Evolutionary conservation across 2,888 invertebrate species (phyloP).

Genomic region (Diarsia brunnea): DNA sequence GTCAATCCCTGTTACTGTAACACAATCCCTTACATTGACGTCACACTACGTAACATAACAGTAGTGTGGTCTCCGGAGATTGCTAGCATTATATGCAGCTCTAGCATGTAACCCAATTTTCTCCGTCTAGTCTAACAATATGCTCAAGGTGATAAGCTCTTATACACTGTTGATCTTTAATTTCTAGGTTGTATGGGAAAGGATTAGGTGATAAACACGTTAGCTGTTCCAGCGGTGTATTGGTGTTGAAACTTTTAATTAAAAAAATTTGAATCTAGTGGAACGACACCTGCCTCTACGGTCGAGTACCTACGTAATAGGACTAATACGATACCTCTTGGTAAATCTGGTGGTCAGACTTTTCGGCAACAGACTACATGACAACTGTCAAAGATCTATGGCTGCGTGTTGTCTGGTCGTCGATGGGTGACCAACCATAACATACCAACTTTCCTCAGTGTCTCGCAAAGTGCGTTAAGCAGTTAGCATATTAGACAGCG

Average conservation of each 20-base stretch:
- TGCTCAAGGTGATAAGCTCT: conserved; percentile 18
- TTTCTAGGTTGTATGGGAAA: not conserved
- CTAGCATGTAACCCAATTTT: conserved; percentile 16
- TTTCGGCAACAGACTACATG: no score
- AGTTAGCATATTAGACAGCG: no score
- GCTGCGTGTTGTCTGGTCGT: no score
- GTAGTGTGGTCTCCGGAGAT: conserved; percentile 19
- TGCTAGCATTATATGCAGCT: conserved; percentile 22
- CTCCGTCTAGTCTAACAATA: conserved; percentile 8
- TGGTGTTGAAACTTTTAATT: not conserved
- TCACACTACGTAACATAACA: not conserved
- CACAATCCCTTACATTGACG: not conserved
- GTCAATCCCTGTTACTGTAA: no score
- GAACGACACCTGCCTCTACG: not conserved
- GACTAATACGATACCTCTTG: no score
- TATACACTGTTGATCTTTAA: conserved; percentile 27
- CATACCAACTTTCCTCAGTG: no score
- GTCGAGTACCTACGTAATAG: not conserved
- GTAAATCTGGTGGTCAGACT: no score
- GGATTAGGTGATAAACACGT: not conserved
- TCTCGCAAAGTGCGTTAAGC: no score
- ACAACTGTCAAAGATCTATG: no score
- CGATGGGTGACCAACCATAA: no score
- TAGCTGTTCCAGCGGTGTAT: not conserved
- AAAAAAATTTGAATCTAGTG: not conserved